Percentiles rank a stretch among this genome's conserved stretches.
These are phyloP conservation scores for Oryctolagus cuniculus DNA, from an alignment of 2,113 vertebrate genomes.

Conservation along the genomic window mOryCun1.1 NC_091445.1:73767501-73768000, in stretches of 20 bases:
- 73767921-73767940: background rate
- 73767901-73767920: background rate
- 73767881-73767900: background rate
- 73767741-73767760: too few relatives aligned
- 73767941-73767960: background rate
- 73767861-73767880: background rate
- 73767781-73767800: too few relatives aligned
- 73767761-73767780: too few relatives aligned
- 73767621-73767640: too few relatives aligned
- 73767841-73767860: background rate
- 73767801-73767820: background rate
- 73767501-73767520: rapidly evolving
- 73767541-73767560: background rate
- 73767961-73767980: background rate
- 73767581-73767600: background rate
- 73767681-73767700: too few relatives aligned
- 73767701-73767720: too few relatives aligned
- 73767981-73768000: background rate
- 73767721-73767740: too few relatives aligned
- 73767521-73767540: background rate
- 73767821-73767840: background rate
- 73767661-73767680: too few relatives aligned
- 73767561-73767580: background rate
- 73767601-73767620: too few relatives aligned
- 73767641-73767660: too few relatives aligned